Base-by-base conservation (phyloP, 2,113 vertebrate species). In the Dermatemys mawii region DNA sequence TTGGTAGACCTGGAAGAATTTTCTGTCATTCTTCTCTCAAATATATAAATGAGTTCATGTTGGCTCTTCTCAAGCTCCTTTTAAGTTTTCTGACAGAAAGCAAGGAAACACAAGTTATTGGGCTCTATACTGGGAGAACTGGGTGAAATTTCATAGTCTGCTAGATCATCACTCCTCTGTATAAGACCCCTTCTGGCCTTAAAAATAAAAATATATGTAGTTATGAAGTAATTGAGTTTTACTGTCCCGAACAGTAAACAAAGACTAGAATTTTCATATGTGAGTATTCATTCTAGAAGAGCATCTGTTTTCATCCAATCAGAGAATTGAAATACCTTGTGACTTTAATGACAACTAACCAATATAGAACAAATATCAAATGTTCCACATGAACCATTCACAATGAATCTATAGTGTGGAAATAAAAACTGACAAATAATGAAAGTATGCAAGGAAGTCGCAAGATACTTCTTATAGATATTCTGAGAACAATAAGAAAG, bases 321-420 rank as follows among this genome's bases (percentile, higher is more conserved):
- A 78, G 83, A 89, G 90, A 94, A 85, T 60, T 90, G 95, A 97
- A 95, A 53, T 91, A 93, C 82, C 67, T 8, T 94, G 79, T 88
- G 86, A 88, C 79, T 70, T 53, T 78, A 57, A 73, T 12, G 6
- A 82, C 84, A 95, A 88, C 84, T 86, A 90, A 93, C n/a, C 87
- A 94, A 87, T 11, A 92, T 67, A 89, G 89, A 96, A 94, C 76
- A 93, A 79, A 41, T 75, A 94, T 97, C 87, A 95, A 82, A 57
- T 70, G 92, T 89, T 86, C 60, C 32, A 88, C 35, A 81, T 84
- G 96, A 93, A 89, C 70, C 93, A 78, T 5, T 0, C 55, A 49
- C 11, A 17, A 13, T 80, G n/a, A 82, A 60, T 57, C 86, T 10
- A 13, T 16, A 84, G 91, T 67, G n/a, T 89, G 19, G 27, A 60